Evolutionary conservation across 2,113 vertebrate species (phyloP).

Genomic region (Promerops cafer): DNA sequence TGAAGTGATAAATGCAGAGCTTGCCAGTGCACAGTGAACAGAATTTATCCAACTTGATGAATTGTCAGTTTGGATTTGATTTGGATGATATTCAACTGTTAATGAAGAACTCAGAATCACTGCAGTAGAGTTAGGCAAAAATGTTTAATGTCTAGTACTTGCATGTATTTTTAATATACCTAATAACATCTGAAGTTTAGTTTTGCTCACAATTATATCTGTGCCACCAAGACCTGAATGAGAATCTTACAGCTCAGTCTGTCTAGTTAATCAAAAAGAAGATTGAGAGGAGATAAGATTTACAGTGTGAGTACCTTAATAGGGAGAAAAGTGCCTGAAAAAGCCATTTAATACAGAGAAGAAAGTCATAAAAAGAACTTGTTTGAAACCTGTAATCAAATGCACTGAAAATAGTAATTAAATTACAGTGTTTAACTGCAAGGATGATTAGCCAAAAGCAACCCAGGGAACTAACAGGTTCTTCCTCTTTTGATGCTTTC

Average conservation of each 20-base stretch:
- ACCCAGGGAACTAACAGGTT: neutral
- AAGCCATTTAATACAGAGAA: conserved; percentile 3
- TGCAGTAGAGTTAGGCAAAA: conserved; percentile 17
- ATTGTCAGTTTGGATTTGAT: conserved; percentile 58
- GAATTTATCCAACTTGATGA: neutral
- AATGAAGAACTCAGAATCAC: conserved; percentile 25
- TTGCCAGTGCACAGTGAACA: neutral
- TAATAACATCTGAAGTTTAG: conserved; percentile 55
- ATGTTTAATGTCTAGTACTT: conserved; percentile 50
- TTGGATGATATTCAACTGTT: neutral
- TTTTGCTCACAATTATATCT: conserved; percentile 59
- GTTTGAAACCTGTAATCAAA: conserved; percentile 24
- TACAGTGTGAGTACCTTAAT: neutral
- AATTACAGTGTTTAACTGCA: conserved; percentile 30
- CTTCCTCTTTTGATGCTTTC: neutral
- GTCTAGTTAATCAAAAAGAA: conserved; percentile 43
- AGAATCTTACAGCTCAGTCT: conserved; percentile 22
- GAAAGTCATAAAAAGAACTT: neutral
- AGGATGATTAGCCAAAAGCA: neutral
- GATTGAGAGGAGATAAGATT: neutral
- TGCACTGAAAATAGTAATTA: conserved; percentile 16
- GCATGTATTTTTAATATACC: conserved; percentile 57
- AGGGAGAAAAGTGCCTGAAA: conserved; percentile 7
- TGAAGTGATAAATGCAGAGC: neutral
- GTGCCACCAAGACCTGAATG: conserved; percentile 26